Conservation (phyloP, 2,113 vertebrate species). For the Porphyrio hochstetteri region DNA sequence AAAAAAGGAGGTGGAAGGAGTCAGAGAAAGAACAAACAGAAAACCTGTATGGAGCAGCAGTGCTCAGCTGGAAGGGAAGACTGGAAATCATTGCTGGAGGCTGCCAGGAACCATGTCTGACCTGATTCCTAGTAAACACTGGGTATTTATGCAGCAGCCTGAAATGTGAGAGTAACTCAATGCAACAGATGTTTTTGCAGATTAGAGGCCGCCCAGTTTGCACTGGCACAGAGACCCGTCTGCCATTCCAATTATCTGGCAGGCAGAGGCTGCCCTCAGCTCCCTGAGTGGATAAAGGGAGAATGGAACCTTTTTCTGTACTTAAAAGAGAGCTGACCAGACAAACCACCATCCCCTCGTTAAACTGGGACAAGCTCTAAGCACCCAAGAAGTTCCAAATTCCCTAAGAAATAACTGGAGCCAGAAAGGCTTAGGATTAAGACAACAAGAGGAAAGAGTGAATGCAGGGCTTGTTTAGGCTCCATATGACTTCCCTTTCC, state of each 20-base stretch:
- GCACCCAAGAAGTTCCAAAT: background rate
- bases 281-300: background rate
- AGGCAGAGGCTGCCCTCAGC: background rate
- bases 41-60: background rate
- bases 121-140: conserved; percentile 29
- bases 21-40: background rate
- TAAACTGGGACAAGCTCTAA: background rate
- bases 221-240: conserved; percentile 10
- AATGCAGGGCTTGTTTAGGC: background rate
- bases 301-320: background rate
- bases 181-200: conserved; percentile 19
- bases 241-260: conserved; percentile 31
- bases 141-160: conserved; percentile 40
- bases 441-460: background rate
- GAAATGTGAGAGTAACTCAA: conserved; percentile 18
- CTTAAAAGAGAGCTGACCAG: background rate
- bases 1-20: background rate
- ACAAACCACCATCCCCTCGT: background rate
- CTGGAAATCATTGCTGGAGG: conserved; percentile 11
- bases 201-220: conserved; percentile 33
- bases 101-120: conserved; percentile 40
- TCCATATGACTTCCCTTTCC: background rate
- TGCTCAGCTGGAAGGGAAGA: background rate
- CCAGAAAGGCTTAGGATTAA: background rate
- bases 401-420: background rate